phyloP scores from a whole-genome alignment of 2,797 vertebrate genomes.

The Microchirus variegatus region DNA sequence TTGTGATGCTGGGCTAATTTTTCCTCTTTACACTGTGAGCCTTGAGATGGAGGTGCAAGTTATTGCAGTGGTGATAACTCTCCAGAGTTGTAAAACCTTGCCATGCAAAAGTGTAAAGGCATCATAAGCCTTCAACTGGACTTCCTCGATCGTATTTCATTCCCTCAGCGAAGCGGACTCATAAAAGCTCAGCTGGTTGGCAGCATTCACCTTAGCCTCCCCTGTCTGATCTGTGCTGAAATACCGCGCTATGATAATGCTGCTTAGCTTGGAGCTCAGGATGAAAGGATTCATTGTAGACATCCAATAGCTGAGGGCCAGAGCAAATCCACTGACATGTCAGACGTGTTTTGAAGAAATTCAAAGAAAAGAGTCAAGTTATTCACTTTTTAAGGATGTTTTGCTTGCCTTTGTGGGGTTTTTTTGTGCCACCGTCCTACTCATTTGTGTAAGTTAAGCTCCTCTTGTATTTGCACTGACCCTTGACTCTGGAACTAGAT shows the following conservation, averaged over 20 bases:
- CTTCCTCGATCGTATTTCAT: constrained; percentile 34
- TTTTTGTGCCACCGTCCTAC: constrained; percentile 10
- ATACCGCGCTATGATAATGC: constrained; percentile 60
- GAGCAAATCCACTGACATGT: constrained; percentile 63
- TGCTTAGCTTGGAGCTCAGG: constrained; percentile 53
- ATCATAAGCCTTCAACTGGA: constrained; percentile 36
- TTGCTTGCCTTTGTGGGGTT: constrained; percentile 28
- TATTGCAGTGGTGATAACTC: constrained; percentile 6
- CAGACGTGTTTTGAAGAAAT: constrained; percentile 49
- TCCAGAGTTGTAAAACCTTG: constrained; percentile 10
- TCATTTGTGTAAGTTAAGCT: constrained; percentile 12
- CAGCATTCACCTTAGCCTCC: constrained; percentile 36
- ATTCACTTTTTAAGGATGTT: constrained; percentile 46
- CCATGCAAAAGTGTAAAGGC: constrained; percentile 13
- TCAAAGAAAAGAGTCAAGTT: constrained; percentile 45
- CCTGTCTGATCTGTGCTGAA: constrained; percentile 46
- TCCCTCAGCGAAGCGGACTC: constrained; percentile 15
- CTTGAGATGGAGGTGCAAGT: constrained; percentile 8
- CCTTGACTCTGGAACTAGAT: background rate
- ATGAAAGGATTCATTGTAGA: constrained; percentile 60
- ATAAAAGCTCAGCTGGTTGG: constrained; percentile 32
- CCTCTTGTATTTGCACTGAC: constrained; percentile 12
- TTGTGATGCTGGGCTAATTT: background rate
- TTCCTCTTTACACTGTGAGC: constrained; percentile 1
- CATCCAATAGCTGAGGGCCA: constrained; percentile 54